These are phyloP conservation scores for Drosophila helvetica DNA, from an alignment of 2,888 invertebrate species.

Conservation along the genomic window DNA sequence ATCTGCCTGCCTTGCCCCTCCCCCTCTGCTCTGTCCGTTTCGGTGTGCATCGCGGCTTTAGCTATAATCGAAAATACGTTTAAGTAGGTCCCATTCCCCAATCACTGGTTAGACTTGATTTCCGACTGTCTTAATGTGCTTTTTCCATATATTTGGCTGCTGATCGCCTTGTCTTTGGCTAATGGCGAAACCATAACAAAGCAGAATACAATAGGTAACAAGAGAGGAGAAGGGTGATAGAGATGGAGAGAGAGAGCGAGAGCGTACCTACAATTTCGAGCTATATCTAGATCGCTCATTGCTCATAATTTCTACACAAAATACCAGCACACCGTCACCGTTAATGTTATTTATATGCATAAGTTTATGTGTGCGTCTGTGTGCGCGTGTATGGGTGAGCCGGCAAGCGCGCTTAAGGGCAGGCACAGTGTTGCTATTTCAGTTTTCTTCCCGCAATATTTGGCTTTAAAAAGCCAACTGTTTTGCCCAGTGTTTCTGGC, in stretches of 20 bases:
- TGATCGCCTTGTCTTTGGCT: constrained; percentile 15
- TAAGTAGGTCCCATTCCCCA: constrained; percentile 47
- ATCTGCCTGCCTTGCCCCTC: constrained; percentile 3
- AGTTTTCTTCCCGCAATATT: constrained; percentile 2
- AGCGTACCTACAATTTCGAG: constrained; percentile 37
- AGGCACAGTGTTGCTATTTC: constrained; percentile 17
- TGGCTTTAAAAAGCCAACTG: background rate
- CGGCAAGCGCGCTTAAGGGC: constrained; percentile 44
- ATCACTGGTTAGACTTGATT: constrained; percentile 66
- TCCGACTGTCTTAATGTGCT: constrained; percentile 50
- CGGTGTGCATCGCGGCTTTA: constrained; percentile 50
- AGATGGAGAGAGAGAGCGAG: constrained; percentile 4
- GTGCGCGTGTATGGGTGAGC: constrained; percentile 18
- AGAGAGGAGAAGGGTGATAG: constrained; percentile 9
- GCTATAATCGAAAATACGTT: constrained; percentile 53
- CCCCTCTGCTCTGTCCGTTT: constrained; percentile 36
- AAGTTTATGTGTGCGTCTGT: constrained; percentile 3
- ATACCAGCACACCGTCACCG: constrained; percentile 23
- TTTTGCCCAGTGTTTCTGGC: background rate
- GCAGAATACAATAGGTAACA: constrained; percentile 1
- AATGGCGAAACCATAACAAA: constrained; percentile 36
- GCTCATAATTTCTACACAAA: constrained; percentile 65
- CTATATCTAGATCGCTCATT: constrained; percentile 67
- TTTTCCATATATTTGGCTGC: constrained; percentile 35
- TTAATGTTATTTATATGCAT: constrained; percentile 33